Evolutionary conservation across 2,797 vertebrate species (phyloP).

Genomic region (Gorsachius magnificus): DNA sequence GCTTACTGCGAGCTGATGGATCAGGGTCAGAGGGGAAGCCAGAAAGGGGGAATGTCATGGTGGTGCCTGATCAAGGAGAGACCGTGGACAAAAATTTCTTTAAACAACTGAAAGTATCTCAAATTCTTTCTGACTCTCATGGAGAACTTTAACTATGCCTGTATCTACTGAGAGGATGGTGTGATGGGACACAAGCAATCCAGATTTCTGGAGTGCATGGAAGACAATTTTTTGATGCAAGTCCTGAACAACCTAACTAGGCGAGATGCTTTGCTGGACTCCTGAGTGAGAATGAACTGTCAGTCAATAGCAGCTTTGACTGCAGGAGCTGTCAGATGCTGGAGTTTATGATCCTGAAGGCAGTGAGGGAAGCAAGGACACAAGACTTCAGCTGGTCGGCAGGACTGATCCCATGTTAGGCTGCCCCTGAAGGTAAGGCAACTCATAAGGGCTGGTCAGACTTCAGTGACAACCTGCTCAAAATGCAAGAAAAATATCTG

Average conservation of each 20-base stretch:
- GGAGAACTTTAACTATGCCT: background rate
- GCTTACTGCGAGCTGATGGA: background rate
- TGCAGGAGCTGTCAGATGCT: slow-evolving; percentile 27
- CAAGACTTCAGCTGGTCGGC: background rate
- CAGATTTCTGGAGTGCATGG: background rate
- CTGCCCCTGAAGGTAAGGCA: background rate
- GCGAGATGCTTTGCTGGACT: background rate
- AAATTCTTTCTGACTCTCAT: background rate
- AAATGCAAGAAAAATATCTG: background rate
- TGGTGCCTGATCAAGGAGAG: background rate
- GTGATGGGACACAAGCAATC: background rate
- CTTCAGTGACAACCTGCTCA: background rate
- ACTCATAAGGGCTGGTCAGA: background rate
- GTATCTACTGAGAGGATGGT: background rate
- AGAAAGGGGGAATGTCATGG: background rate
- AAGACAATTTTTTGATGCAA: background rate
- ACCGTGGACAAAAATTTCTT: background rate
- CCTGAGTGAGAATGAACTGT: background rate
- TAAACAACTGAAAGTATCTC: background rate
- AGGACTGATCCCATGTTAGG: background rate
- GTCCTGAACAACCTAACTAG: background rate
- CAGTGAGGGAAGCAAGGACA: background rate
- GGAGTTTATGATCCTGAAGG: background rate
- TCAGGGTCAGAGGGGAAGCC: background rate
- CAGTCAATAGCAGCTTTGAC: background rate